Percentiles rank a stretch among this genome's conserved stretches.
These are phyloP conservation scores for Rhamnusium bicolor DNA, from an alignment of 2,888 invertebrate genomes.

Conservation along the genomic window DNA sequence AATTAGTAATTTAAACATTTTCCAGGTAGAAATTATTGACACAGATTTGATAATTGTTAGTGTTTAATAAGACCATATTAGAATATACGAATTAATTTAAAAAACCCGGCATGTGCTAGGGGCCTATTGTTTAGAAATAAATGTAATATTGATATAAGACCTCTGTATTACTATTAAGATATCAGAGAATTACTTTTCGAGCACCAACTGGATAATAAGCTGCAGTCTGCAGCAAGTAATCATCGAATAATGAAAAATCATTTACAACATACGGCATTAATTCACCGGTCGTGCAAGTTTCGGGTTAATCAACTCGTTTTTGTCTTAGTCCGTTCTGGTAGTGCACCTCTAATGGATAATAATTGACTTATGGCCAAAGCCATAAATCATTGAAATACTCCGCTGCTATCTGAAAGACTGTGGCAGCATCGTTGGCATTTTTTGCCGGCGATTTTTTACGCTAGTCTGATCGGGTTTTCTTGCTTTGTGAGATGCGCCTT, in stretches of 20 bases:
- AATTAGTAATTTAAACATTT: too few relatives aligned
- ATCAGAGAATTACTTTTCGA: background rate
- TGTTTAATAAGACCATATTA: too few relatives aligned
- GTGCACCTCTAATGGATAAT: constrained; percentile 35
- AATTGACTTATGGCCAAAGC: constrained; percentile 30
- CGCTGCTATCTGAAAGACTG: constrained; percentile 21
- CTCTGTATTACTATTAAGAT: too few relatives aligned
- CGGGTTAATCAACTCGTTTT: constrained; percentile 19
- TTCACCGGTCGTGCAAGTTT: background rate
- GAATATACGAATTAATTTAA: too few relatives aligned
- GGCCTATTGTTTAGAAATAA: too few relatives aligned
- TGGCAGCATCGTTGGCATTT: constrained; percentile 23
- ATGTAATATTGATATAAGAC: too few relatives aligned
- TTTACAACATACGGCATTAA: background rate
- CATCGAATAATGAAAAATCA: background rate
- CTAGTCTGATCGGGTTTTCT: constrained; percentile 19
- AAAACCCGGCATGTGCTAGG: too few relatives aligned
- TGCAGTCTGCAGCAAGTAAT: background rate
- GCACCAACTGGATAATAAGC: too few relatives aligned
- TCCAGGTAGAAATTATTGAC: too few relatives aligned
- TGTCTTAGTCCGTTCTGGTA: constrained; percentile 14
- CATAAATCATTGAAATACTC: constrained; percentile 33
- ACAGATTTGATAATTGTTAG: too few relatives aligned
- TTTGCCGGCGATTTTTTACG: constrained; percentile 31
- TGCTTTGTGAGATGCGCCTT: constrained; percentile 32